Percentiles rank a stretch among this genome's conserved stretches.
phyloP scores from a whole-genome alignment of 2,797 vertebrate species.

The Acanthurus lineatus region DNA sequence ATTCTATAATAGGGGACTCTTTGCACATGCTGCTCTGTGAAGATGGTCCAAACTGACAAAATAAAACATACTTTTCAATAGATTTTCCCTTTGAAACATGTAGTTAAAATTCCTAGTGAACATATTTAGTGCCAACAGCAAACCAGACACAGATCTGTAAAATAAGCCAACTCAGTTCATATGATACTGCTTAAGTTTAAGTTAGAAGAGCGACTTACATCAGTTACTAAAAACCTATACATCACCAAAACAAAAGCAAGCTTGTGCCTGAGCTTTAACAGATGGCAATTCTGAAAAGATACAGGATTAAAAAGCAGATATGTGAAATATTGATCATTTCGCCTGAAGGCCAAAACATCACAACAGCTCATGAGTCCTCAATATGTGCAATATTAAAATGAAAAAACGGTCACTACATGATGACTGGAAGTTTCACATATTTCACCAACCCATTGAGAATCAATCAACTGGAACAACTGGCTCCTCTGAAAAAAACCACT shows the following conservation, averaged over 20 bases:
- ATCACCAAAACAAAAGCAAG: slow-evolving; percentile 78
- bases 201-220: slow-evolving; percentile 72
- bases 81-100: slow-evolving; percentile 60
- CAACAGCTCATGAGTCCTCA: slow-evolving; percentile 49
- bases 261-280: slow-evolving; percentile 58
- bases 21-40: slow-evolving; percentile 13
- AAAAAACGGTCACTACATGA: slow-evolving; percentile 48
- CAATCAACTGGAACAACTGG: slow-evolving; percentile 1
- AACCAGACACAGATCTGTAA: slow-evolving; percentile 46
- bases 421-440: slow-evolving; percentile 39
- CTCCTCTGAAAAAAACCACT: slow-evolving; percentile 30
- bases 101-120: slow-evolving; percentile 57
- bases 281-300: slow-evolving; percentile 57
- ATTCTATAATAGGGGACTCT: slow-evolving; percentile 60
- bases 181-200: slow-evolving; percentile 68
- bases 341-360: slow-evolving; percentile 59
- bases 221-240: slow-evolving; percentile 71
- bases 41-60: slow-evolving; percentile 33
- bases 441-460: slow-evolving; percentile 44
- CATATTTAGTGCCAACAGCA: slow-evolving; percentile 29
- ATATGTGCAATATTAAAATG: slow-evolving; percentile 57
- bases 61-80: slow-evolving; percentile 36
- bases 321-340: slow-evolving; percentile 62
- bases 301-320: slow-evolving; percentile 59
- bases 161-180: slow-evolving; percentile 29